Evolutionary conservation across 2,888 invertebrate genomes (phyloP).

Genomic region (Callyntrura guangdongensis): DNA sequence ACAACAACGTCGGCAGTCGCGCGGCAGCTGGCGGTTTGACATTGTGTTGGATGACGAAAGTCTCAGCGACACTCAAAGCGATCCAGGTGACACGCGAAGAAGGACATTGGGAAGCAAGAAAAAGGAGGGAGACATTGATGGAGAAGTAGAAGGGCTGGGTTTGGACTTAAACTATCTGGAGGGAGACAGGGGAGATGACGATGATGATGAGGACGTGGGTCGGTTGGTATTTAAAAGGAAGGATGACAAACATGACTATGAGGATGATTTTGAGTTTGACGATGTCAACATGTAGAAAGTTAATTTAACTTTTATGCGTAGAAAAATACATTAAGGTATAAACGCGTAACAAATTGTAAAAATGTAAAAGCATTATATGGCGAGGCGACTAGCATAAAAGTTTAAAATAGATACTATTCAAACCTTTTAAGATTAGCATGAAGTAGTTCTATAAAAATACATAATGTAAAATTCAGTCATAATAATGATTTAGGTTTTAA

Average conservation of each 20-base stretch:
- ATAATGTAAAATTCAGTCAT: too few relatives aligned
- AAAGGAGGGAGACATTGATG: background rate
- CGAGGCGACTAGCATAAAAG: too few relatives aligned
- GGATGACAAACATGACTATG: background rate
- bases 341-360: too few relatives aligned
- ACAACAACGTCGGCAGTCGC: background rate
- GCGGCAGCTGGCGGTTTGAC: background rate
- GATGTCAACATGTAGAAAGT: conserved; percentile 14
- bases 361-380: too few relatives aligned
- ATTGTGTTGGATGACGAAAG: conserved; percentile 10
- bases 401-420: too few relatives aligned
- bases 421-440: too few relatives aligned
- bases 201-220: background rate
- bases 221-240: conserved; percentile 14
- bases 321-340: too few relatives aligned
- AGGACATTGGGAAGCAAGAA: background rate
- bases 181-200: background rate
- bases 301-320: background rate
- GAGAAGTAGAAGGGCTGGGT: background rate
- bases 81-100: background rate
- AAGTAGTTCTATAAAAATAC: too few relatives aligned
- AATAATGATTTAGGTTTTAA: too few relatives aligned
- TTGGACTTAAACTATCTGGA: conserved; percentile 3
- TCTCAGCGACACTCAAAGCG: background rate
- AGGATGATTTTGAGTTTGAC: background rate